Base-by-base conservation (phyloP, 1,140 invertebrate genomes). In the Nymphalis io region DNA sequence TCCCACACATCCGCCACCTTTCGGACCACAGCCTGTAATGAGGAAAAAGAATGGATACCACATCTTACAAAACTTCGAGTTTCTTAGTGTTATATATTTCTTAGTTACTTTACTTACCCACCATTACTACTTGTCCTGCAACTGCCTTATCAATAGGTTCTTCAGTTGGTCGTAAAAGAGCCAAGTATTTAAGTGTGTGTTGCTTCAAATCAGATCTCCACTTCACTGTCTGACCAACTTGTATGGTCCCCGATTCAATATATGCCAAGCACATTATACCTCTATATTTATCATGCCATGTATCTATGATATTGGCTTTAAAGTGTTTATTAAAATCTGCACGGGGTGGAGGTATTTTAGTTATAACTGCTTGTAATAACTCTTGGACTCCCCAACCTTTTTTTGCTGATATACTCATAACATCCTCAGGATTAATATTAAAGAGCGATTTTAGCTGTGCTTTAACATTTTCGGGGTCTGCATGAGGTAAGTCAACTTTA, bases 401-500 rank as follows among this genome's bases (percentile, higher is more conserved):
- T 92, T 99, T 99, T 1, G 98, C 98, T 39, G 98, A 99, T 90
- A 95, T 94, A 92, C 94, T 88, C 38, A 93, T 75, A 20, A 91
- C 85, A 59, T 95, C 93, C 1, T 94, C 82, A 3, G 94, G 89
- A 5, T 96, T 93, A 72, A 99, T 96, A 60, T 96, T 96, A 92
- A 99, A 99, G 12, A 99, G 83, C n/a, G 93, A 94, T 60, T 96
- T 90, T 71, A 99, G 83, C 85, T 99, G 97, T 39, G 94, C 89
- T 59, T 93, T 93, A 0, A 98, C 97, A 75, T 92, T 93, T 0
- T 97, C 96, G 10, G 97, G 97, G 87, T 98, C 93, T 0, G 98
- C 98, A 89, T 96, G 94, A 81, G 97, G 97, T 53, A 99, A 93
- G 90, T 99, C 98, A 66, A 99, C 97, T 93, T 99, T 99, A 88